Evolutionary conservation across 1,140 invertebrate species (phyloP).

Genomic region (Phenacoccus solenopsis): DNA sequence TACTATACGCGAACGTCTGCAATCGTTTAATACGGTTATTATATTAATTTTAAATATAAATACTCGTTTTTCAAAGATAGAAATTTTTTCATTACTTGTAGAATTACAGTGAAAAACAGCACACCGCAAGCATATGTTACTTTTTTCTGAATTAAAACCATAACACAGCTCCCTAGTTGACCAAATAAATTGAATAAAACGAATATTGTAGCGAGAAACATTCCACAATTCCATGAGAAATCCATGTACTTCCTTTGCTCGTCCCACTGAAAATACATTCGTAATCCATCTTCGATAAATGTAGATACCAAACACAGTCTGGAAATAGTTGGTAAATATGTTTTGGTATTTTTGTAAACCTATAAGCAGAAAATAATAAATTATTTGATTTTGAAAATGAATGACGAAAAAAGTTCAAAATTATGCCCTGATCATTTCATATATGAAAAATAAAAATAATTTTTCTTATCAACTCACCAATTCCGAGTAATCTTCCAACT

Average conservation of each 20-base stretch:
- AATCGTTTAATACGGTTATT: too few relatives aligned
- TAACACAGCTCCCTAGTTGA: conserved; percentile 86
- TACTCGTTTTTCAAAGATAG: too few relatives aligned
- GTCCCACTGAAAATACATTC: conserved; percentile 99
- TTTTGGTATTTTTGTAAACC: conserved; percentile 85
- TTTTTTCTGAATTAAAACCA: conserved; percentile 85
- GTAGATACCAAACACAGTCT: conserved; percentile 96
- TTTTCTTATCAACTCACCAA: conserved; percentile 13
- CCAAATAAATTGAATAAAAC: conserved; percentile 88
- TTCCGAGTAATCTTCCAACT: conserved; percentile 22
- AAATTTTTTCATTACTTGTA: conserved; percentile 82
- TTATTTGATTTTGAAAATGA: background rate
- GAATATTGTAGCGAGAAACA: conserved; percentile 81
- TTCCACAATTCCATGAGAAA: conserved; percentile 94
- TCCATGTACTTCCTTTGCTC: conserved; percentile 98
- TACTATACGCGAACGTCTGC: conserved; percentile 93
- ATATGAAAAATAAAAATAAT: conserved; percentile 48
- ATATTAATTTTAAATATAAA: too few relatives aligned
- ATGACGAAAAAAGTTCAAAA: conserved; percentile 77
- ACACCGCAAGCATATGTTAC: conserved; percentile 90
- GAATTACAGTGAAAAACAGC: conserved; percentile 88
- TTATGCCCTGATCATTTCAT: conserved; percentile 82
- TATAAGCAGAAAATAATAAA: conserved; percentile 36
- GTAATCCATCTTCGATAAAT: conserved; percentile 96
- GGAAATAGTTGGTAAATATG: conserved; percentile 88